Base-by-base conservation (phyloP, 2,888 invertebrate species). In the Drepanosiphum platanoidis region DNA sequence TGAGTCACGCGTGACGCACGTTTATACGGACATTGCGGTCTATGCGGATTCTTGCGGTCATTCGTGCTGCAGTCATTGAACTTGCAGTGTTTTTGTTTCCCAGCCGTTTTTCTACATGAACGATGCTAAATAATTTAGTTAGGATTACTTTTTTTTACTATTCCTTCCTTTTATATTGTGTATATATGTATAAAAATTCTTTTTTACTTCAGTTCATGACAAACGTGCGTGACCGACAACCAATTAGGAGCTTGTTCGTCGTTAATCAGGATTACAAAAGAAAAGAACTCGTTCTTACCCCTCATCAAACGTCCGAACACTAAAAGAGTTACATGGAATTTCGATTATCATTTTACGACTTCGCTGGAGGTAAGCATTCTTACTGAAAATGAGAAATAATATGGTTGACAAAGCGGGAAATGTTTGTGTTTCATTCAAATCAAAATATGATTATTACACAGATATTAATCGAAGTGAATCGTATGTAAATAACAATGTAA, bases 41-140 rank as follows among this genome's bases (percentile, higher is more conserved):
- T 68, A 30, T 52, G 74, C 64, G 74, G 75, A 77, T 84, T 84
- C 84, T n/a, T 84, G 84, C 84, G 84, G 84, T 84, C 84, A 84
- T 84, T 84, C 84, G 75, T 84, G 68, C 39, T 84, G 84, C 84
- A 84, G 84, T 84, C 84, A 84, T 77, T 84, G 84, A 84, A 84
- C 84, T 84, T 77, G 66, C 74, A 75, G 27, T 75, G 84, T 84
- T 74, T 84, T 84, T 84, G 84, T 84, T 84, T 84, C 84, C 75
- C 68, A 77, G 68, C 52, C 66, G 75, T 84, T 84, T 77, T 84
- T 84, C 84, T 84, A 84, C 66, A 32, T 77, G 77, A 83, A 83
- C 83, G 72, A 84, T 68, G 84, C 52, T 84, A 84, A 84, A 84
- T 84, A 75, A 84, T 84, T 84, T 84, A 77, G 75, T 84, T 58